Evolutionary conservation across 1,140 invertebrate species (phyloP).

Genomic region (Archegozetes longisetosus): DNA sequence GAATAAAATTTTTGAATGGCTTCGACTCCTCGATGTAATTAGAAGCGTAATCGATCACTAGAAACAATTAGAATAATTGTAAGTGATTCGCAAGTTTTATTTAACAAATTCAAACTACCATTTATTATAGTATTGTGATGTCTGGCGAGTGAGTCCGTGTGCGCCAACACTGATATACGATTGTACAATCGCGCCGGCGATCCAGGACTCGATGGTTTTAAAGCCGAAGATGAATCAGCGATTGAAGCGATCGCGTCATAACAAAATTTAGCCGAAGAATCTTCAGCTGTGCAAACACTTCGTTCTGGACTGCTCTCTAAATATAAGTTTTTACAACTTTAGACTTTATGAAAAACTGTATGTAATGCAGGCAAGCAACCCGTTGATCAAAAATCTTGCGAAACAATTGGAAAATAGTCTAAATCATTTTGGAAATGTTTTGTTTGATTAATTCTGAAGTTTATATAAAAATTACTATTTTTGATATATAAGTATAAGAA

Average conservation of each 20-base stretch:
- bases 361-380: too few relatives aligned
- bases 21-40: too few relatives aligned
- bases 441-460: too few relatives aligned
- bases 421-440: too few relatives aligned
- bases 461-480: too few relatives aligned
- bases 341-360: too few relatives aligned
- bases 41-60: neutral
- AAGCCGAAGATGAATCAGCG: neutral
- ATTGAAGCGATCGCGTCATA: conserved; percentile 9
- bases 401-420: too few relatives aligned
- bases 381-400: too few relatives aligned
- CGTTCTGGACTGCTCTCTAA: conserved; percentile 21
- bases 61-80: neutral
- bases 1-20: neutral
- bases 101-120: too few relatives aligned
- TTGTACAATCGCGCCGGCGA: conserved; percentile 15
- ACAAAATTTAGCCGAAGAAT: neutral
- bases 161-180: neutral
- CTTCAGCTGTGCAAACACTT: conserved; percentile 19
- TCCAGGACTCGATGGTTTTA: conserved; percentile 15
- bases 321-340: too few relatives aligned
- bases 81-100: too few relatives aligned
- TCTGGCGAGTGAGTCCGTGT: neutral
- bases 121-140: neutral
- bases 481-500: too few relatives aligned